Evolutionary conservation across 2,888 invertebrate genomes (phyloP), one percentile per base, ranked within the genome.

Genomic region (Cylloceria caligata): DNA sequence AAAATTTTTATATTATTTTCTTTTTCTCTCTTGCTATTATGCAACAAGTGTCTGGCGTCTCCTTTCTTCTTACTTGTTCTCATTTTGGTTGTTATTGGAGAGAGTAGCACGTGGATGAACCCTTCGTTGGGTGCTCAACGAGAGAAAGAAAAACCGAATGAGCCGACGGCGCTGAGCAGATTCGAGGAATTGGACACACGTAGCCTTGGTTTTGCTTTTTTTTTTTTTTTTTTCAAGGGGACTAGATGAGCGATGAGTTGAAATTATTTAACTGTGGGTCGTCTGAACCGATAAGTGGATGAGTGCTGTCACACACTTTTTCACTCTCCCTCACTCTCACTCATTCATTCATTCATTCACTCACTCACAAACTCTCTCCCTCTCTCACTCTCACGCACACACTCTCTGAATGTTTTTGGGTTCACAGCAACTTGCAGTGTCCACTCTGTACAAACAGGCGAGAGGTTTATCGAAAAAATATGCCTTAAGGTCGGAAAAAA

Each of bases 11-110:
- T 60, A 27, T 27, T 57, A 21, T 39, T 49, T 24, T 24, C 24
- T 52, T n/a, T 52, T 3, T 24, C 11, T 49, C 62, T 19, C 36
- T 49, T 19, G 16, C 47, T 30, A 77, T 83, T 81, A 83, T 71
- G 83, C 80, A 83, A 80, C 77, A 77, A 80, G 57, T 75, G 60
- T 42, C 24, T 34, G 52, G 24, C 36, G n/a, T 34, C 42, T 42
- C 24, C 49, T 34, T 67, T 42, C 11, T 39, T 52, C 49, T 49
- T 52, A 7, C 75, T 49, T 60, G 21, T 67, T 69, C 21, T 45
- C 30, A 34, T n/a, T 19, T 47, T 19, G 57, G 9, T 39, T n/a
- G 24, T 30, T 34, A 30, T 9, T 5, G 13, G 27, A 27, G 30
- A 34, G 57, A 16, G 27, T 27, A 57, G 57, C 57, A 57, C 57